Evolutionary conservation across 2,888 invertebrate species (phyloP), one percentile per base, ranked within the genome.

Genomic region (Drosophila infuscata): DNA sequence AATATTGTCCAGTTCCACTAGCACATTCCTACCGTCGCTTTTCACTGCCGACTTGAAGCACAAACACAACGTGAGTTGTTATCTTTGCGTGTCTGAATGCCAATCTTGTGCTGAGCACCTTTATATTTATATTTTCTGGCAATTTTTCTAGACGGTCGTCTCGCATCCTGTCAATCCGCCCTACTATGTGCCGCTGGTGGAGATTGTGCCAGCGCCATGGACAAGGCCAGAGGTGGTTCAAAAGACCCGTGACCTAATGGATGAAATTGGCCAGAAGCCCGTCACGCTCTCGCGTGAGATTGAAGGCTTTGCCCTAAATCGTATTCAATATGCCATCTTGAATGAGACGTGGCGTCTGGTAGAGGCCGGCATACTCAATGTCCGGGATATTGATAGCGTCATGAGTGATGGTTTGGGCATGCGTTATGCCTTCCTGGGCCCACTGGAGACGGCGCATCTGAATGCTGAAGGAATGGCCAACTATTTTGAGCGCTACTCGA

Each of bases 111-210:
- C 29, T 15, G 12, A 49, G 11, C 49, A 48, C 17, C 29, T 15
- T 20, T 5, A 46, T 57, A 51, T 70, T 70, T 70, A 51, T 52
- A 7, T 20, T 25, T 8, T 30, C 7, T 51, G 38, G 11, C 15
- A 30, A 20, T 38, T 48, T 1, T 38, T 46, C 1, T 46, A 93
- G 93, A 75, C 92, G 20, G 66, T 93, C 32, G 97, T 98, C 17
- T 97, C 97, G 0, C 99, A 99, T 94, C 99, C 99, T 93, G 97
- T 98, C 3, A 99, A 99, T 93, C 99, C 99, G 7, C 99, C 99
- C 0, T 99, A 99, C 93, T 99, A 98, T 92, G 97, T 98, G 32
- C 98, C 98, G 0, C 94, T 99, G 52, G 98, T 98, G 1, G 99
- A 99, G 94, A 94, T 99, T 17, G 97, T 99, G 0, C 99, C 99